Conservation (phyloP, 2,113 vertebrate species). For the Salminus brasiliensis region DNA sequence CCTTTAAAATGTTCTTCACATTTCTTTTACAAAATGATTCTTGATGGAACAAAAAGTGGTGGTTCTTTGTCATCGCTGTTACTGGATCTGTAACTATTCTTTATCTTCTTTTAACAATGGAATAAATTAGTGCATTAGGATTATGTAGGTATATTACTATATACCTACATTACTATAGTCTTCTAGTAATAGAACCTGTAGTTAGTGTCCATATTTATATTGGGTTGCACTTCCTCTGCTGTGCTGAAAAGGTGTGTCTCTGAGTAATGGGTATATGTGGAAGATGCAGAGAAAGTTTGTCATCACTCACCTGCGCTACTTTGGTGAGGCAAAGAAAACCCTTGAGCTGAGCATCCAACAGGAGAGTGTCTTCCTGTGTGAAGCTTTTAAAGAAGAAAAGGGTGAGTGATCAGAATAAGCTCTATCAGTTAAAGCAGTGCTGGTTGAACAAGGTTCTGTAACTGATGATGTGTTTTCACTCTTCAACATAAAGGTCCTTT, state of each 20-base stretch:
- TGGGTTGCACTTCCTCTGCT: background rate
- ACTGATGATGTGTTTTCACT: background rate
- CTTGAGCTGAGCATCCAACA: constrained; percentile 78
- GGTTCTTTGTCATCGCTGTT: too few relatives aligned
- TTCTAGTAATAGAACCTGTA: too few relatives aligned
- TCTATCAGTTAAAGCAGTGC: background rate
- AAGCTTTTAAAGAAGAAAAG: constrained; percentile 78
- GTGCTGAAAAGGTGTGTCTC: constrained; percentile 63
- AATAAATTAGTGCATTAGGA: too few relatives aligned
- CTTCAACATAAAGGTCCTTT: constrained; percentile 84
- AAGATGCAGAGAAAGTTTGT: constrained; percentile 81
- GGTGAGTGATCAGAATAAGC: constrained; percentile 59
- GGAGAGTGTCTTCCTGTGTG: constrained; percentile 74
- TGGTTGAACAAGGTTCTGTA: background rate
- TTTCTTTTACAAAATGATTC: too few relatives aligned
- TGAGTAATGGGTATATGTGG: constrained; percentile 77
- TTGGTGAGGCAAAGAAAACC: constrained; percentile 77
- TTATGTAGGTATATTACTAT: too few relatives aligned
- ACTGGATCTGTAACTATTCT: too few relatives aligned
- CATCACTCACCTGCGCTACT: constrained; percentile 75
- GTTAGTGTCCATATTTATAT: too few relatives aligned
- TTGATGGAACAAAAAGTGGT: too few relatives aligned
- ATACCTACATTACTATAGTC: too few relatives aligned
- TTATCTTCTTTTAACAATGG: too few relatives aligned
- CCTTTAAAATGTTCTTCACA: too few relatives aligned